Conservation (phyloP, 2,113 vertebrate genomes). For the Cacatua alba region DNA sequence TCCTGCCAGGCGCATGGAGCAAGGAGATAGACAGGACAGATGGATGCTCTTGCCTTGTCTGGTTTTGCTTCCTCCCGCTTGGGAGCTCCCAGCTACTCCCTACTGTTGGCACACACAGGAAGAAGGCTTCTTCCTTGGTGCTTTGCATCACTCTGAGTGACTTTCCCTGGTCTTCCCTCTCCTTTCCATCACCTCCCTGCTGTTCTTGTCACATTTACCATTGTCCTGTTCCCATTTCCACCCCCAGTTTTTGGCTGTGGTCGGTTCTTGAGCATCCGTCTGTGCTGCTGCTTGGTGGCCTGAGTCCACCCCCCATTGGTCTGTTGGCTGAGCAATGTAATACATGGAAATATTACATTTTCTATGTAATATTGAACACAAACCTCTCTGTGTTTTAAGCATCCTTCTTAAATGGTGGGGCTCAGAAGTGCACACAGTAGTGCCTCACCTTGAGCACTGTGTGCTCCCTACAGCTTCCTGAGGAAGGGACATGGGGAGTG, state of each 20-base stretch:
- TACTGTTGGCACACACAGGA: background rate
- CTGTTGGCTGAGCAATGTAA: background rate
- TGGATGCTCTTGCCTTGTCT: background rate
- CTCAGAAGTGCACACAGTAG: no score
- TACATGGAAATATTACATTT: background rate
- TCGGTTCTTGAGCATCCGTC: fast-evolving
- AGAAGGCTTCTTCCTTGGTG: background rate
- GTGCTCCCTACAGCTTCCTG: background rate
- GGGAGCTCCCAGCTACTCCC: background rate
- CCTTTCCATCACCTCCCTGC: background rate
- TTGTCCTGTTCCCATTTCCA: fast-evolving
- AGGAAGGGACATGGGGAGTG: background rate
- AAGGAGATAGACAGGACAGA: background rate
- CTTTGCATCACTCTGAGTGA: fast-evolving
- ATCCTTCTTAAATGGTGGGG: background rate
- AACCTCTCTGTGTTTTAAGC: background rate
- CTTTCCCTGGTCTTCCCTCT: background rate
- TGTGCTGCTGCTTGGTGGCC: background rate
- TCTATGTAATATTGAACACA: fast-evolving
- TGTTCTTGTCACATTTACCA: fast-evolving
- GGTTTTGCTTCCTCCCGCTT: fast-evolving
- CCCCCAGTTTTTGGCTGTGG: background rate
- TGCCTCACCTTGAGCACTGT: background rate
- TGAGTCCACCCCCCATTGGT: fast-evolving
- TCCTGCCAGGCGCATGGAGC: fast-evolving